Base-by-base conservation (phyloP, 2,888 invertebrate genomes). In the Tortrix viridana region DNA sequence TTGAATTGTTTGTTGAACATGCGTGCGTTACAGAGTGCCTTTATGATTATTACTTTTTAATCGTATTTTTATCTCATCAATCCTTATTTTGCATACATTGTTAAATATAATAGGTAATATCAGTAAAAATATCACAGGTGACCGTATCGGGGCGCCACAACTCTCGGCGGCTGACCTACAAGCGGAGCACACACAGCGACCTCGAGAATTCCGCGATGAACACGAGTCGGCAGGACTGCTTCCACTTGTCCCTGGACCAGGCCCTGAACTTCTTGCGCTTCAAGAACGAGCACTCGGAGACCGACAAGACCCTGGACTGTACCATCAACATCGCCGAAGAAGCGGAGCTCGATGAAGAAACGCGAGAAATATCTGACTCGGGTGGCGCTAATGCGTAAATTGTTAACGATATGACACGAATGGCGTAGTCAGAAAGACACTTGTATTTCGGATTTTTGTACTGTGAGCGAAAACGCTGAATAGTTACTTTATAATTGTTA, bases 151-250 rank as follows among this genome's bases (percentile, higher is more conserved):
- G 89, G 0, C 81, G 81, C 43, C 79, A 86, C 70, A 82, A 83
- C 70, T 74, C 80, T 0, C 72, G 89, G 1, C 81, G 79, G 48
- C 72, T 90, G 1, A 74, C 76, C 2, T 92, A 89, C 77, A 68
- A 75, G n/a, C 76, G 91, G 19, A 72, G 76, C 12, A 85, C 89
- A 0, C 91, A 91, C 78, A 85, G 88, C 74, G 90, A 92, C 69
- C 74, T 89, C n/a, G 91, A 91, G 66, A 84, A 78, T 67, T 72
- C 81, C 0, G 73, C 84, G 0, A 67, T 84, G 6, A 86, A 82
- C 71, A 75, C 84, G 52, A 81, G 79, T 63, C 81, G 86, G 0
- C 85, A 87, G 71, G 91, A 90, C 69, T 89, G 89, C 74, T 92
- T 91, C 81, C 83, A 86, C 66, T 77, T 92, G 5, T 82, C 86